These are phyloP conservation scores for Oligia latruncula DNA, from an alignment of 2,888 invertebrate genomes.

Conservation along the genomic window DNA sequence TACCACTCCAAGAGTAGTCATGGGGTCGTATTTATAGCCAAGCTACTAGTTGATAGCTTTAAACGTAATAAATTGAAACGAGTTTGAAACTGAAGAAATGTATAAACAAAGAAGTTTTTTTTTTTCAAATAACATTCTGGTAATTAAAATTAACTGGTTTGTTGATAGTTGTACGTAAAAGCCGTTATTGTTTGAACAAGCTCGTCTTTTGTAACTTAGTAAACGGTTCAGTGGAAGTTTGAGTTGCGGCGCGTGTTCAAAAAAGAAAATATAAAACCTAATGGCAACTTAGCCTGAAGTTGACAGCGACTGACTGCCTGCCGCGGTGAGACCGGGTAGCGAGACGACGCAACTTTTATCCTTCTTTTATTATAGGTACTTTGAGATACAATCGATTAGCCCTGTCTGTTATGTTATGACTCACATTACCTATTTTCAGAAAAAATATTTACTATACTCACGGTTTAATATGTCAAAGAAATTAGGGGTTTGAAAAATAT, in stretches of 20 bases:
- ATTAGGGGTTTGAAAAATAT: neutral
- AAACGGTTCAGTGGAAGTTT: conserved; percentile 57
- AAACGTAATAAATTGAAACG: conserved; percentile 15
- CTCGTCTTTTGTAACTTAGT: conserved; percentile 52
- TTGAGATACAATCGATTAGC: conserved; percentile 54
- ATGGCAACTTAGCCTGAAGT: conserved; percentile 81
- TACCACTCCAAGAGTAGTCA: conserved; percentile 14
- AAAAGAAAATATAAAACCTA: conserved; percentile 77
- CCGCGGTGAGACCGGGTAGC: conserved; percentile 60
- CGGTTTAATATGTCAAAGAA: conserved; percentile 1
- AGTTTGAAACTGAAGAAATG: conserved; percentile 1
- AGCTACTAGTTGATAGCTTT: conserved; percentile 1
- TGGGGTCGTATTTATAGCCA: conserved; percentile 36
- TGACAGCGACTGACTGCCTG: conserved; percentile 81
- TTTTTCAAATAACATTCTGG: conserved; percentile 12
- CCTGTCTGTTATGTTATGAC: conserved; percentile 30
- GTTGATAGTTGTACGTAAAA: conserved; percentile 11
- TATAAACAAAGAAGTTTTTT: neutral
- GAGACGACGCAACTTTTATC: conserved; percentile 67
- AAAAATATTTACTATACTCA: conserved; percentile 29
- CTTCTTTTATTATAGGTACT: conserved; percentile 47
- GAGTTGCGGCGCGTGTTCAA: conserved; percentile 65
- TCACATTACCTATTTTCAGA: conserved; percentile 31
- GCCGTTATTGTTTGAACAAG: conserved; percentile 37
- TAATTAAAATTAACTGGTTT: conserved; percentile 25